Evolutionary conservation across 2,888 invertebrate species (phyloP), one percentile per base, ranked within the genome.

Genomic region (Incurvaria masculella): DNA sequence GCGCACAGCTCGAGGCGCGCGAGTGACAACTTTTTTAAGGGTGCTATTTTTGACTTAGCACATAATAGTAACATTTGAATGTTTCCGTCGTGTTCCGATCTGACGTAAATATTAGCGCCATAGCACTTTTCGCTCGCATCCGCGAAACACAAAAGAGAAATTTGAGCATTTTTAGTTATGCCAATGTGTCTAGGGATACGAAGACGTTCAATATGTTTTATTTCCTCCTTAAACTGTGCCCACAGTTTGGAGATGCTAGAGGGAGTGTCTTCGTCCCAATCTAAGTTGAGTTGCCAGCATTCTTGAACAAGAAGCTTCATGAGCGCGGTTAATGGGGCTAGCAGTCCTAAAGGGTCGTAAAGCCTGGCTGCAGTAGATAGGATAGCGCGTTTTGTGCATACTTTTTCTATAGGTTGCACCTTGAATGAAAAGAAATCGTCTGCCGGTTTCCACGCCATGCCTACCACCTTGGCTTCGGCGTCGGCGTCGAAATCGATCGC

Each of bases 301-400:
- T 42, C 45, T 21, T 45, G 45, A 3, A 47, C 27, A 8, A 47
- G 21, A 10, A 47, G 33, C 20, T 47, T 47, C 38, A 42, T 27
- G 14, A 41, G 43, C 4, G 38, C 21, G 18, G 43, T 27, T 6
- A 47, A 42, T 3, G 42, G 41, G 10, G 21, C 27, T 16, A 47
- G 26, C 6, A 42, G 27, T 14, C 47, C 47, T 1, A 47, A 10
- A 5, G 42, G 42, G 21, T 42, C 43, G n/a, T 27, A 47, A 4
- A 23, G 33, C 3, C 23, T 5, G 6, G 47, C 47, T 1, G 42
- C 19, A 16, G 20, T 21, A 11, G 43, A 21, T 17, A 47, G 20
- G 11, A 47, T 47, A 26, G 18, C 43, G 4, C 47, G 33, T 42
- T 47, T 47, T 4, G 47, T 47, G 41, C 47, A 47, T 16, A 10